These are phyloP conservation scores for Melanotaenia boesemani DNA, from an alignment of 2,797 vertebrate genomes.

Conservation along the genomic window DNA sequence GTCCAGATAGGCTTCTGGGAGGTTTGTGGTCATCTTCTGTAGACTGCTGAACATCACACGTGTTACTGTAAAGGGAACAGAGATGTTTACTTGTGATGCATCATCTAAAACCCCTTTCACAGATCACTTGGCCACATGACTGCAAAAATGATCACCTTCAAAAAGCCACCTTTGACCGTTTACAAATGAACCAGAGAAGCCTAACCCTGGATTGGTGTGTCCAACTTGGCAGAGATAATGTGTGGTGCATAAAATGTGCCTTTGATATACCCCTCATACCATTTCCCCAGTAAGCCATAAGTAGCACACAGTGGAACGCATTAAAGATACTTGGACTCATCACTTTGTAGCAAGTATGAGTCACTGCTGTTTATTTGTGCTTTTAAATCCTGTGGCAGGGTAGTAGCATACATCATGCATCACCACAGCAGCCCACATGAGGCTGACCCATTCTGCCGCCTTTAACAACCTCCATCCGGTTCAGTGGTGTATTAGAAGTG, in stretches of 20 bases:
- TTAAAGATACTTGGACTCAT: neutral
- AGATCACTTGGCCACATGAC: too few relatives aligned
- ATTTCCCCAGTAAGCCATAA: neutral
- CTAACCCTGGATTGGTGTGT: too few relatives aligned
- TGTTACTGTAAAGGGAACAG: neutral
- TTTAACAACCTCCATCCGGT: neutral
- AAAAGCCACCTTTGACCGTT: too few relatives aligned
- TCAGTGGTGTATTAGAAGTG: too few relatives aligned
- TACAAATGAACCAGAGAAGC: too few relatives aligned
- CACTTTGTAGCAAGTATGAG: too few relatives aligned
- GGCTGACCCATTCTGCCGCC: neutral
- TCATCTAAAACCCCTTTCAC: neutral
- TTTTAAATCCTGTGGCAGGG: too few relatives aligned
- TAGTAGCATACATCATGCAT: neutral
- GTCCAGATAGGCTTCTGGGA: conserved; percentile 16
- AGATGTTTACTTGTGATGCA: neutral
- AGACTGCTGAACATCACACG: neutral
- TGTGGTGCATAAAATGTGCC: too few relatives aligned
- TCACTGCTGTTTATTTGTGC: too few relatives aligned
- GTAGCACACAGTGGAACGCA: neutral
- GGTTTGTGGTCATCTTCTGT: conserved; percentile 28
- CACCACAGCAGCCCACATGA: neutral
- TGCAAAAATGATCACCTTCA: too few relatives aligned
- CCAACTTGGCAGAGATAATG: too few relatives aligned
- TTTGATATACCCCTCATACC: neutral